phyloP scores from a whole-genome alignment of 2,113 vertebrate genomes.

The Cercopithecus mona region DNA sequence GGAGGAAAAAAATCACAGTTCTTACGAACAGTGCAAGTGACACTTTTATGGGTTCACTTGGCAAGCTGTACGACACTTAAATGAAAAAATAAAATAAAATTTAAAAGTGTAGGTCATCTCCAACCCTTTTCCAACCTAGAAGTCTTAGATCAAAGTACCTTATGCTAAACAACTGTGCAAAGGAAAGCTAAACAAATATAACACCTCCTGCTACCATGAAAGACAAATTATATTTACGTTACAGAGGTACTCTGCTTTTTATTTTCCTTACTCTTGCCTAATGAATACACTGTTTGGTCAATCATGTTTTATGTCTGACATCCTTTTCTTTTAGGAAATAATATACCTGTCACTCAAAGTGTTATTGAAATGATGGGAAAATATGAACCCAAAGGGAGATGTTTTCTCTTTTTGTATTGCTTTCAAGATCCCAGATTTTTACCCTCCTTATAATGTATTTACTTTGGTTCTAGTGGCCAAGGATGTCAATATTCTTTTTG shows the following conservation, averaged over 20 bases:
- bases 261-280: not conserved
- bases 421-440: conserved; percentile 10
- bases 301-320: not conserved
- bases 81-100: not conserved
- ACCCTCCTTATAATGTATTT: conserved; percentile 44
- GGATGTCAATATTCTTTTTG: conserved; percentile 92
- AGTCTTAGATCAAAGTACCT: not conserved
- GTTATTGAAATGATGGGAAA: not conserved
- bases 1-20: not conserved
- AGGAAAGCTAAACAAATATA: not conserved
- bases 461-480: conserved; percentile 87
- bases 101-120: not conserved
- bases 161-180: not conserved
- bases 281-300: not conserved
- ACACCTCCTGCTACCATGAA: not conserved
- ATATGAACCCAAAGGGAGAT: not conserved
- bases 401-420: not conserved
- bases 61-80: not conserved
- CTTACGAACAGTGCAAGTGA: not conserved
- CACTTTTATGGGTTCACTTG: not conserved
- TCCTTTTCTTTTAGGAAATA: conserved; percentile 30
- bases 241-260: not conserved
- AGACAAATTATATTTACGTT: not conserved
- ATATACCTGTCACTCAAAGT: not conserved
- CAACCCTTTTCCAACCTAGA: not conserved